These are phyloP conservation scores for Platycheirus albimanus DNA, from an alignment of 2,888 invertebrate species.

Conservation along the genomic window DNA sequence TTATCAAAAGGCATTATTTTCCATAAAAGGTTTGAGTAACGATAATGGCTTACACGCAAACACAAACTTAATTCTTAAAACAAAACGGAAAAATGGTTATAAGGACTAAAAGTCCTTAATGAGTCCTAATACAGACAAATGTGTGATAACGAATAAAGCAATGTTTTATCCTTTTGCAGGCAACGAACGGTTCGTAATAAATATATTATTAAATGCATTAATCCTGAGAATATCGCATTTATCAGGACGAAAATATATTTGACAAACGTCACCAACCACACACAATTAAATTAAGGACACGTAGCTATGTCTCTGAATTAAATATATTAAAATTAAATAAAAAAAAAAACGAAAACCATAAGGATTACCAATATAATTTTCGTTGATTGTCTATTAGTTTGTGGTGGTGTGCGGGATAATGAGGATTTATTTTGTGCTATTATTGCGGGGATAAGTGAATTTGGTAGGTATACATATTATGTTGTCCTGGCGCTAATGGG, in stretches of 20 bases:
- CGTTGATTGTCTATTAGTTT: constrained; percentile 35
- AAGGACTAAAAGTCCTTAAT: constrained; percentile 37
- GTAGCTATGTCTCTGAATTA: constrained; percentile 1
- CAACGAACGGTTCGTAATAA: not conserved
- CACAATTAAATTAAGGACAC: constrained; percentile 51
- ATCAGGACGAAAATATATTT: constrained; percentile 44
- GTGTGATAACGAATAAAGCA: constrained; percentile 36
- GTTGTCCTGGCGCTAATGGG: constrained; percentile 54
- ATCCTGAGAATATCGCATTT: constrained; percentile 26
- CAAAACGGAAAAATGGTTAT: not conserved
- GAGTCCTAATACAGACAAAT: constrained; percentile 56
- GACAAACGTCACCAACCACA: constrained; percentile 30
- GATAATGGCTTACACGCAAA: constrained; percentile 23
- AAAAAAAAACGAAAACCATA: not conserved
- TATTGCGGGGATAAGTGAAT: constrained; percentile 57
- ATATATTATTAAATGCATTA: constrained; percentile 52
- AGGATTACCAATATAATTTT: constrained; percentile 1
- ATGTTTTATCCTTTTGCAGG: constrained; percentile 12
- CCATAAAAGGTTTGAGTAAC: constrained; percentile 25
- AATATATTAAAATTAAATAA: constrained; percentile 3
- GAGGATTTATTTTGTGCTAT: constrained; percentile 62
- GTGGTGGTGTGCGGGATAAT: constrained; percentile 35
- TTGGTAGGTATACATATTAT: not conserved
- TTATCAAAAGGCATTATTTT: constrained; percentile 32
- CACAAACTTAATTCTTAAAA: not conserved